Percentiles rank a stretch among this genome's conserved stretches.
Conservation (phyloP, 2,888 invertebrate genomes). For the Acleris holmiana region DNA sequence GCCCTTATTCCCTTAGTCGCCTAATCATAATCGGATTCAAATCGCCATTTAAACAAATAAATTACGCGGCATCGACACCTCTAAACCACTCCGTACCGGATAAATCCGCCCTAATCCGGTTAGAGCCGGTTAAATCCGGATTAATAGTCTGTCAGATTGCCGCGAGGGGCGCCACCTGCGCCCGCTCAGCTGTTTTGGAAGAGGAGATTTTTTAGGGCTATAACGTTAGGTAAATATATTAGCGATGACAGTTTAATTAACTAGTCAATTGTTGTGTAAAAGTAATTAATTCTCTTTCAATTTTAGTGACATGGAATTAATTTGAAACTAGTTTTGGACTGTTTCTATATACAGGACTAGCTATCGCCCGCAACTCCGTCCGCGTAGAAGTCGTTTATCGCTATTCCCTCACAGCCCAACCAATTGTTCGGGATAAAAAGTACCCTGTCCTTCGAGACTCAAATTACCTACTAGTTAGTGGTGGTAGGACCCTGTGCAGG, state of each 20-base stretch:
- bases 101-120: slow-evolving; percentile 69
- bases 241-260: slow-evolving; percentile 3
- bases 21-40: not conserved
- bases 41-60: slow-evolving; percentile 38
- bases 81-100: slow-evolving; percentile 66
- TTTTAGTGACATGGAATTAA: too few relatives aligned
- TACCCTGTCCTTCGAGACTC: too few relatives aligned
- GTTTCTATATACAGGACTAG: too few relatives aligned
- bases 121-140: slow-evolving; percentile 73
- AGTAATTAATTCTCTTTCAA: too few relatives aligned
- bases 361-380: too few relatives aligned
- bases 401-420: too few relatives aligned
- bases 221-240: slow-evolving; percentile 11
- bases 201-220: slow-evolving; percentile 41
- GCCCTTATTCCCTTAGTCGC: too few relatives aligned
- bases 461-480: too few relatives aligned
- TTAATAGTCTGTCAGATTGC: slow-evolving; percentile 83
- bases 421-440: too few relatives aligned
- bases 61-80: slow-evolving; percentile 46
- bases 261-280: not conserved
- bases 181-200: slow-evolving; percentile 45
- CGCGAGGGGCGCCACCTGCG: slow-evolving; percentile 75
- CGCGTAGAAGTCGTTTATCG: too few relatives aligned
- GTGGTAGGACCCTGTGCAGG: too few relatives aligned
- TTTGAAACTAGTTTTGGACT: too few relatives aligned